Evolutionary conservation across 30 jellyfish, hydroid and myxozoan genomes (phyloP).

Genomic region (Cassiopea andromeda): DNA sequence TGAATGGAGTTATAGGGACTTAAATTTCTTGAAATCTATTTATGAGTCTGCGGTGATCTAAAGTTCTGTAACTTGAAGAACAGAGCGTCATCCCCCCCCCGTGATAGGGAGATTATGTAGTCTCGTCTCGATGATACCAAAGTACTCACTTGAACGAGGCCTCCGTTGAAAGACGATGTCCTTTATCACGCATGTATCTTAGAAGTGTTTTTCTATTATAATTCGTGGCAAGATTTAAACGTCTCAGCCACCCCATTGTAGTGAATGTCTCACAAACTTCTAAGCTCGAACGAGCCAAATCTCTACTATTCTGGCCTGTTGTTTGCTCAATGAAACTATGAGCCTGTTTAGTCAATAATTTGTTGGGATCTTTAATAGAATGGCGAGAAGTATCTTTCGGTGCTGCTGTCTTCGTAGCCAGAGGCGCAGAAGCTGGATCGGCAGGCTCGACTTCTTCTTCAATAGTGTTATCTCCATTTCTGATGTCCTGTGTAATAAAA

Average conservation of each 20-base stretch:
- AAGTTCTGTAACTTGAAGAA: neutral
- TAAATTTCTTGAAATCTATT: too few species aligned
- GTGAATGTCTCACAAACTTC: slow-evolving; percentile 70
- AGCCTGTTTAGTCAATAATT: slow-evolving; percentile 39
- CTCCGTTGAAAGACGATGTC: slow-evolving; percentile 31
- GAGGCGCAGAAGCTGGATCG: neutral
- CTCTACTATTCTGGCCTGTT: slow-evolving; percentile 62
- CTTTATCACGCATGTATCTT: slow-evolving; percentile 63
- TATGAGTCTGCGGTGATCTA: neutral
- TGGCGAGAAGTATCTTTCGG: neutral
- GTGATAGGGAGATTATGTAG: neutral
- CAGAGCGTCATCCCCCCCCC: neutral
- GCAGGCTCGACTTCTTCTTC: slow-evolving; percentile 21
- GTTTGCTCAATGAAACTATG: slow-evolving; percentile 55
- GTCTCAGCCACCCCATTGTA: slow-evolving; percentile 73
- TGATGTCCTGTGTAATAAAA: slow-evolving; percentile 38
- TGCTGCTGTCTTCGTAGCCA: neutral
- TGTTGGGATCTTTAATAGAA: slow-evolving; percentile 6
- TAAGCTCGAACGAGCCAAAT: slow-evolving; percentile 61
- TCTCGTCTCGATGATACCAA: neutral
- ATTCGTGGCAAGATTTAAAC: slow-evolving; percentile 69
- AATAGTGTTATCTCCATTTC: neutral
- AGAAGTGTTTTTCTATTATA: slow-evolving; percentile 59
- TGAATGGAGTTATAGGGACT: too few species aligned
- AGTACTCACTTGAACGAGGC: neutral